Percentiles rank a stretch among this genome's conserved stretches.
Conservation (phyloP, 92 coral and sea anemone genomes). For the Desmophyllum pertusum region DNA sequence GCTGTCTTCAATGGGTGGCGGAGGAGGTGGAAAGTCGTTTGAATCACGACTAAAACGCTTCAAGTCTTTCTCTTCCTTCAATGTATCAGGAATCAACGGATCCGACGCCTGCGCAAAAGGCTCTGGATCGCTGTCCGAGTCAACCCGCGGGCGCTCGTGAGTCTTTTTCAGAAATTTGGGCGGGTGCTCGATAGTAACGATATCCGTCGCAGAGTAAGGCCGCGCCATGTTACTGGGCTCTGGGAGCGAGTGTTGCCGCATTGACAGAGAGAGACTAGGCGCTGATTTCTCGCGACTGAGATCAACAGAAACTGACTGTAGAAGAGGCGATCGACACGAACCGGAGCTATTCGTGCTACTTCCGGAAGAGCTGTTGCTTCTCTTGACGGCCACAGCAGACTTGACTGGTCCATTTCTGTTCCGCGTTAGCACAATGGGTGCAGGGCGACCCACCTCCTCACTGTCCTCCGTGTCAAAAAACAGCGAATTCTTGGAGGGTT, state of each 20-base stretch:
- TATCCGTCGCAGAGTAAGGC: conserved; percentile 28
- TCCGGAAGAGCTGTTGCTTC: conserved; percentile 37
- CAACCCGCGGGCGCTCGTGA: conserved; percentile 28
- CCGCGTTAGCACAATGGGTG: conserved; percentile 75
- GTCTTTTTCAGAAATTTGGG: conserved; percentile 9
- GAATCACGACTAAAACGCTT: conserved; percentile 37
- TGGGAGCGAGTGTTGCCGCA: conserved; percentile 39
- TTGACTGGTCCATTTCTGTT: conserved; percentile 75
- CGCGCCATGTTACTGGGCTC: conserved; percentile 18
- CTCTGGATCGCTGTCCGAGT: conserved; percentile 40
- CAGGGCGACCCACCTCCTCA: conserved; percentile 66
- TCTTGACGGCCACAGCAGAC: conserved; percentile 69
- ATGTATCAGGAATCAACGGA: conserved; percentile 28
- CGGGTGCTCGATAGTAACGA: conserved; percentile 20
- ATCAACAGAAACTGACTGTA: conserved; percentile 34
- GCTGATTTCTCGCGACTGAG: conserved; percentile 24
- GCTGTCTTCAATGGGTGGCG: conserved; percentile 66
- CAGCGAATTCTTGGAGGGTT: conserved; percentile 55
- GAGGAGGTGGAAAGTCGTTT: conserved; percentile 78
- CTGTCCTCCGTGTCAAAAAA: conserved; percentile 63
- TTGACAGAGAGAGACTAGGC: conserved; percentile 27
- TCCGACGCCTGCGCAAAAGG: conserved; percentile 32
- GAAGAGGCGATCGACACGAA: conserved; percentile 16
- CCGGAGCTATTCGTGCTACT: conserved; percentile 26
- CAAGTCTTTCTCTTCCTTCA: conserved; percentile 24